Conservation (phyloP, 1,140 invertebrate species). For the Drosophila persimilis region DNA sequence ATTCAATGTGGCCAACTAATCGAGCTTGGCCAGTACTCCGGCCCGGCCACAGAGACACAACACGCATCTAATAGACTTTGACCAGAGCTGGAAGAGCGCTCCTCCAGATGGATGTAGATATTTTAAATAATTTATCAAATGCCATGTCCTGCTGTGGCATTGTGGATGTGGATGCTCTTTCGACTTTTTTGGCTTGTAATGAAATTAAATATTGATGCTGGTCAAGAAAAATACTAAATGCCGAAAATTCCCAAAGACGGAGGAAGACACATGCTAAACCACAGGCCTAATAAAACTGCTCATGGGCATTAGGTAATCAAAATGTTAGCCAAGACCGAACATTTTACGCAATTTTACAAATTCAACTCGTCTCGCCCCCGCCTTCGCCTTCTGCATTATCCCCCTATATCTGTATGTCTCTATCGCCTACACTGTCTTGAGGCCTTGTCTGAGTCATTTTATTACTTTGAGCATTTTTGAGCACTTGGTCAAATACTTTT, state of each 20-base stretch:
- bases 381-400: not conserved
- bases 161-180: slow-evolving; percentile 61
- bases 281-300: slow-evolving; percentile 70
- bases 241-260: slow-evolving; percentile 3
- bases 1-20: slow-evolving; percentile 51
- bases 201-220: slow-evolving; percentile 77
- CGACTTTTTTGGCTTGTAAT: slow-evolving; percentile 70
- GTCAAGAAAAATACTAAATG: slow-evolving; percentile 41
- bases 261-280: slow-evolving; percentile 24
- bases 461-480: slow-evolving; percentile 74
- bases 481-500: slow-evolving; percentile 56
- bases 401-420: not conserved
- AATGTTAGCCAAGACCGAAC: slow-evolving; percentile 46
- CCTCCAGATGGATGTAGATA: slow-evolving; percentile 40
- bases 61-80: slow-evolving; percentile 41
- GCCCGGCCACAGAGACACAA: slow-evolving; percentile 26
- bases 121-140: slow-evolving; percentile 72
- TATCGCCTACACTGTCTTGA: slow-evolving; percentile 33
- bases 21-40: slow-evolving; percentile 26
- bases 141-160: slow-evolving; percentile 56
- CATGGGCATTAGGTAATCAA: slow-evolving; percentile 62
- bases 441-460: slow-evolving; percentile 59
- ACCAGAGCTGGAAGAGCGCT: slow-evolving; percentile 12
- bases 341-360: slow-evolving; percentile 65
- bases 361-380: slow-evolving; percentile 22